These are phyloP conservation scores for Telmatherina bonti DNA, from an alignment of 2,797 vertebrate species.

Conservation along the genomic window DNA sequence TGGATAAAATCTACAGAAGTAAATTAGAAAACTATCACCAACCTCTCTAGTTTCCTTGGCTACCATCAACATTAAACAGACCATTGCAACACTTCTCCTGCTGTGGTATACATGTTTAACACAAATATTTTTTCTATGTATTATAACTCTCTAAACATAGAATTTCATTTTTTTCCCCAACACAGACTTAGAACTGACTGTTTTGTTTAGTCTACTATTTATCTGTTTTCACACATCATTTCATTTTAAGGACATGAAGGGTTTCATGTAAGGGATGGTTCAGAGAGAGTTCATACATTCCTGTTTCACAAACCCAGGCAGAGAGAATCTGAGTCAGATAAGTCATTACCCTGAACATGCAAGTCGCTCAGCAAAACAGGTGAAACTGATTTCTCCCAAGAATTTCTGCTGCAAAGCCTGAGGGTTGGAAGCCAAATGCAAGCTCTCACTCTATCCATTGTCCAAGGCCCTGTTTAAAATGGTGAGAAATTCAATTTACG, in stretches of 20 bases:
- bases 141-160: constrained; percentile 13
- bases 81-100: background rate
- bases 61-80: constrained; percentile 21
- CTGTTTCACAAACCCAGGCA: constrained; percentile 72
- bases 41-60: background rate
- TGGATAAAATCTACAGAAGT: background rate
- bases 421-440: constrained; percentile 81
- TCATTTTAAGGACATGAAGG: constrained; percentile 66
- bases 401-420: constrained; percentile 74
- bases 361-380: constrained; percentile 88
- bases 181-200: constrained; percentile 33
- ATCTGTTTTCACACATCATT: constrained; percentile 74
- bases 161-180: constrained; percentile 27
- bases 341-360: constrained; percentile 87
- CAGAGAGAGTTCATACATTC: constrained; percentile 85
- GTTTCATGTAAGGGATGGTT: constrained; percentile 80
- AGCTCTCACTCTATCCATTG: constrained; percentile 82
- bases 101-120: background rate
- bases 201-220: constrained; percentile 70
- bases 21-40: background rate
- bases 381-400: constrained; percentile 92
- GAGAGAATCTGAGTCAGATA: constrained; percentile 83
- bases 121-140: constrained; percentile 32
- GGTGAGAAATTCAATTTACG: constrained; percentile 98
- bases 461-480: constrained; percentile 88